phyloP scores from a whole-genome alignment of 2,888 invertebrate species.

The Adineta ricciae region DNA sequence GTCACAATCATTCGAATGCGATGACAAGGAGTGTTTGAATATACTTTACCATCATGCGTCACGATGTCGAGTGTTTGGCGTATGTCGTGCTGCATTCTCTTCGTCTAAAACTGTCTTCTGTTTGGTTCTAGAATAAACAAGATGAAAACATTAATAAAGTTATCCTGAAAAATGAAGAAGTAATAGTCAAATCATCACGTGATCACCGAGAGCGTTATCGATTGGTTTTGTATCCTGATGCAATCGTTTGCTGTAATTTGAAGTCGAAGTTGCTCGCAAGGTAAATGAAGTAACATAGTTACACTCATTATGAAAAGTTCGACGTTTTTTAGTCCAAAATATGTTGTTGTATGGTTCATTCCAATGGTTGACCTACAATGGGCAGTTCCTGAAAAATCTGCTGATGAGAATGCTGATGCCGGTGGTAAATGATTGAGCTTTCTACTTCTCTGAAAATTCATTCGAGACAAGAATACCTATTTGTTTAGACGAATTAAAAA shows the following conservation, averaged over 20 bases:
- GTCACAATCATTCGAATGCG: background rate
- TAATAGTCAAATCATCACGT: background rate
- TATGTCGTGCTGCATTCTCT: background rate
- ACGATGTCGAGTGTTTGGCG: background rate
- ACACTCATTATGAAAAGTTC: background rate
- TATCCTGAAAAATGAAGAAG: constrained; percentile 31
- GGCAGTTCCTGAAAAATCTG: background rate
- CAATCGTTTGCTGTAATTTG: constrained; percentile 77
- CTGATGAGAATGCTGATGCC: background rate
- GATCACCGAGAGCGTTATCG: constrained; percentile 78
- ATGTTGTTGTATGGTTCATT: background rate
- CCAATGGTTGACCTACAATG: constrained; percentile 3
- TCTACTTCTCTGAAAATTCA: too few relatives aligned
- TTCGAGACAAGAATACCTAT: background rate
- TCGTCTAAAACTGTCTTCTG: background rate
- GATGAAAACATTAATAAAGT: constrained; percentile 23
- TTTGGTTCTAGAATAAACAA: background rate
- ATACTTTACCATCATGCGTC: background rate
- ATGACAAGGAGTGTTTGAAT: background rate
- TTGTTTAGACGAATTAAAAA: background rate
- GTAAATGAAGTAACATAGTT: background rate
- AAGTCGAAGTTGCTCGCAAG: constrained; percentile 32
- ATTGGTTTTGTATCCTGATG: constrained; percentile 83
- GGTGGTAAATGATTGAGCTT: background rate
- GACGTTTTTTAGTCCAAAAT: background rate